A percentile compares a stretch with the other conserved stretches of the same genome.
Conservation (phyloP, 2,797 vertebrate species). For the Rallus crepitans region DNA sequence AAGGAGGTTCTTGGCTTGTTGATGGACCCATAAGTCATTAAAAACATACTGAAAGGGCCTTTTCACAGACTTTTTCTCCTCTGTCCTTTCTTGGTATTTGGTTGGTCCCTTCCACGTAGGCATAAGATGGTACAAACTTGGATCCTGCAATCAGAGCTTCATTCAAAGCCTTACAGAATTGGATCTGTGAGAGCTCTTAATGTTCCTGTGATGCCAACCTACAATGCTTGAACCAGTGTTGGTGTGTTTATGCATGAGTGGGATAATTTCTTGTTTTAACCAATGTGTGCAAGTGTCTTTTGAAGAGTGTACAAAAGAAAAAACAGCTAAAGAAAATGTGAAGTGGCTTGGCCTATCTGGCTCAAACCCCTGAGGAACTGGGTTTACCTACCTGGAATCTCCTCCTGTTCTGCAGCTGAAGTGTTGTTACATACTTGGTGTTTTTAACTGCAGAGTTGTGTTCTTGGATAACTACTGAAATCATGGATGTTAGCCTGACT, state of each 20-base stretch:
- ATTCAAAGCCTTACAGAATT: not conserved
- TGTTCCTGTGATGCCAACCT: not conserved
- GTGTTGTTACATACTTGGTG: not conserved
- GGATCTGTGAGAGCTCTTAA: not conserved
- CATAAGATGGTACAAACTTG: not conserved
- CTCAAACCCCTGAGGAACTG: not conserved
- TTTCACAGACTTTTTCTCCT: not conserved
- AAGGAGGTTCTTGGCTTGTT: not conserved
- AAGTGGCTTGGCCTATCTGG: not conserved
- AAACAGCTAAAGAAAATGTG: not conserved
- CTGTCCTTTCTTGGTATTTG: not conserved
- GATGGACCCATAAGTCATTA: not conserved
- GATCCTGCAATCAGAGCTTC: not conserved
- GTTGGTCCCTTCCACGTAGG: not conserved
- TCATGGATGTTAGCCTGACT: not conserved
- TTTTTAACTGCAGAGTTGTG: not conserved
- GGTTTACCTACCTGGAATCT: not conserved
- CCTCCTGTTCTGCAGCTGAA: not conserved
- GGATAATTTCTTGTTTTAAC: no score
- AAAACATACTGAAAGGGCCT: not conserved
- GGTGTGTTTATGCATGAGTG: not conserved
- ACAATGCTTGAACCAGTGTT: not conserved
- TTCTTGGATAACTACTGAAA: not conserved
- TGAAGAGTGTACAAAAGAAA: not conserved
- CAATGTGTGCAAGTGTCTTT: no score